A percentile compares a stretch with the other conserved stretches of the same genome.
Conservation (phyloP, 1,140 invertebrate species). For the Lepidurus arcticus region DNA sequence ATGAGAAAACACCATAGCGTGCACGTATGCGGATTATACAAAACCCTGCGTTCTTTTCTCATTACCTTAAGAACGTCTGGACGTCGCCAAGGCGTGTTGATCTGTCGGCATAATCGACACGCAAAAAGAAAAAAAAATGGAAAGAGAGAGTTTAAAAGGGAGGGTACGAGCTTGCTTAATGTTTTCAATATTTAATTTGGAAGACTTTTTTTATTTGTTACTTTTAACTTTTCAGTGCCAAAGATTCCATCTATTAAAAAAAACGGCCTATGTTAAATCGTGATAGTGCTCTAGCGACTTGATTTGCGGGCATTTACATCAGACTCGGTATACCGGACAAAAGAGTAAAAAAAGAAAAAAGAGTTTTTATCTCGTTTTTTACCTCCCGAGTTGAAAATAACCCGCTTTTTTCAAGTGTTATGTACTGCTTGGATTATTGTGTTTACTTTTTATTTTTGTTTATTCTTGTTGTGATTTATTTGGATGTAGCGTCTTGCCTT, state of each 20-base stretch:
- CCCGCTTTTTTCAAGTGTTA: too few relatives aligned
- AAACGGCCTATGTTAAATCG: not conserved
- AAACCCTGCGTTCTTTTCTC: not conserved
- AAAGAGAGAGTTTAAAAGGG: not conserved
- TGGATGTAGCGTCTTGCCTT: too few relatives aligned
- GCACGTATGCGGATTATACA: not conserved
- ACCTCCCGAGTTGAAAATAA: too few relatives aligned
- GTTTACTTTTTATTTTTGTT: too few relatives aligned
- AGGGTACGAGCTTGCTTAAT: not conserved
- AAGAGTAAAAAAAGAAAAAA: too few relatives aligned
- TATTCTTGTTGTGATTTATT: too few relatives aligned
- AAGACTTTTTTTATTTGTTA: not conserved
- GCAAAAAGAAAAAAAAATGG: not conserved
- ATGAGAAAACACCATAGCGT: conserved; percentile 6
- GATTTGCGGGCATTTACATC: too few relatives aligned
- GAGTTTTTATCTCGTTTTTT: too few relatives aligned
- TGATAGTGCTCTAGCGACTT: not conserved
- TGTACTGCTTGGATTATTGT: too few relatives aligned
- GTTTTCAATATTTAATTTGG: conserved; percentile 1
- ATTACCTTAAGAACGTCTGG: conserved; percentile 21
- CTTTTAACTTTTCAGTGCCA: not conserved
- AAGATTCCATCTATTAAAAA: not conserved
- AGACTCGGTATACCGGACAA: too few relatives aligned
- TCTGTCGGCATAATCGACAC: conserved; percentile 21
- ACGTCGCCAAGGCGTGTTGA: conserved; percentile 20